These are phyloP conservation scores for Zoanthus sansibaricus DNA, from an alignment of 92 coral and sea anemone genomes.

Conservation along the genomic window DNA sequence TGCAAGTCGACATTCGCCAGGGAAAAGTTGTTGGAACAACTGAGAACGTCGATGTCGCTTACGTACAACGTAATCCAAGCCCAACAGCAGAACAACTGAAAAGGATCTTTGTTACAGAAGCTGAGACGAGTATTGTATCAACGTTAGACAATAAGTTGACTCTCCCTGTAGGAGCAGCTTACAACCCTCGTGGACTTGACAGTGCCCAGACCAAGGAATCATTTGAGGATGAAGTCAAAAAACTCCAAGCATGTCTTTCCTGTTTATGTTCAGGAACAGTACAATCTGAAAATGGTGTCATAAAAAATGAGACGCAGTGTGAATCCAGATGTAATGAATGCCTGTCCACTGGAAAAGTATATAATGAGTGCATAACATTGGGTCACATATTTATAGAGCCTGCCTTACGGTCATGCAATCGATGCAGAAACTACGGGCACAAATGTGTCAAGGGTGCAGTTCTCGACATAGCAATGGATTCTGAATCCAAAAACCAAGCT, in stretches of 20 bases:
- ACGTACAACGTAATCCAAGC: constrained; percentile 38
- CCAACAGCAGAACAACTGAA: constrained; percentile 39
- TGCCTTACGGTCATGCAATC: background rate
- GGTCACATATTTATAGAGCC: background rate
- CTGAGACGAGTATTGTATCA: constrained; percentile 48
- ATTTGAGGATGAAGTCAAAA: constrained; percentile 24
- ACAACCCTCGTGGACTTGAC: constrained; percentile 32
- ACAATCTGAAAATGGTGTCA: constrained; percentile 29
- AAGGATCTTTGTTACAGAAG: constrained; percentile 35
- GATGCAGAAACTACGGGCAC: background rate
- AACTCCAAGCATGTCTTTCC: constrained; percentile 34
- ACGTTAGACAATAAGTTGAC: constrained; percentile 37
- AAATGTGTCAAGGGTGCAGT: constrained; percentile 30
- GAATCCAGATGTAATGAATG: constrained; percentile 32
- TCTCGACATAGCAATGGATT: constrained; percentile 42
- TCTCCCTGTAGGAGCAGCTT: constrained; percentile 47
- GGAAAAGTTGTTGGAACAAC: constrained; percentile 45
- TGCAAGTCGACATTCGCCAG: constrained; percentile 41
- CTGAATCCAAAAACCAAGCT: constrained; percentile 40
- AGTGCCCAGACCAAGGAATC: constrained; percentile 36
- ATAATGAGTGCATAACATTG: constrained; percentile 12
- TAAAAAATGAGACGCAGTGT: constrained; percentile 38
- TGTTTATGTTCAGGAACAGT: constrained; percentile 18
- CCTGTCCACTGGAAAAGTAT: constrained; percentile 18
- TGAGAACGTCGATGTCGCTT: constrained; percentile 27